phyloP scores from a whole-genome alignment of 2,888 invertebrate species.

The Drosophila pseudotakahashii region DNA sequence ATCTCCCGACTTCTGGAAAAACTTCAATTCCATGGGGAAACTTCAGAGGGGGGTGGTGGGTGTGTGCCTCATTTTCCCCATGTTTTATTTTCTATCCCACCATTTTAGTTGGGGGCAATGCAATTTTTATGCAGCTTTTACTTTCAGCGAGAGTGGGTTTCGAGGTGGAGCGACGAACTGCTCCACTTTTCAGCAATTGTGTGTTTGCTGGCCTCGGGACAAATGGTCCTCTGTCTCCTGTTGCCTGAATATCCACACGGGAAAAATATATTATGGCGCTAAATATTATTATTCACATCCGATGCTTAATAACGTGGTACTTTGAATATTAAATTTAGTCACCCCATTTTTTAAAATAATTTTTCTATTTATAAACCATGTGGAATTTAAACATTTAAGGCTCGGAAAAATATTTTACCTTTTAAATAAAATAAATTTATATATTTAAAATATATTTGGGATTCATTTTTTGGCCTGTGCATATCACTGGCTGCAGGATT shows the following conservation, averaged over 20 bases:
- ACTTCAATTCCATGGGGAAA: conserved; percentile 49
- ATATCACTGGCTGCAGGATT: conserved; percentile 35
- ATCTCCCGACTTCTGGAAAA: conserved; percentile 43
- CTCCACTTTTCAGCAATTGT: conserved; percentile 70
- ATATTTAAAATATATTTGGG: neutral
- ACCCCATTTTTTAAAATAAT: too few species aligned
- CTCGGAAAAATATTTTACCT: too few species aligned
- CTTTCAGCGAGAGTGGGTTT: conserved; percentile 49
- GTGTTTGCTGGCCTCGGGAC: conserved; percentile 45
- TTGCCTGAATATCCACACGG: conserved; percentile 18
- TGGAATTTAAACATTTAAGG: too few species aligned
- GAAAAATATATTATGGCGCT: conserved; percentile 8
- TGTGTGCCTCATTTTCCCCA: neutral
- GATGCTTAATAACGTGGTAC: neutral
- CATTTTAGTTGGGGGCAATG: conserved; percentile 34
- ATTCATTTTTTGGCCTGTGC: neutral
- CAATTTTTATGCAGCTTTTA: conserved; percentile 63
- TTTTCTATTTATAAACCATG: too few species aligned
- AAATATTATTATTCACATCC: neutral
- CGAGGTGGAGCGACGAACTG: conserved; percentile 40
- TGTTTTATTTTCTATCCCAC: conserved; percentile 2
- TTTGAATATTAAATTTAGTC: too few species aligned
- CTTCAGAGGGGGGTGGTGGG: conserved; percentile 1
- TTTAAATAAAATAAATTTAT: neutral
- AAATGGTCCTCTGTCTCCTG: conserved; percentile 28